Percentiles rank a stretch among this genome's conserved stretches.
Evolutionary conservation across 2,888 invertebrate genomes (phyloP).

Genomic region (Hypomecis punctinalis): DNA sequence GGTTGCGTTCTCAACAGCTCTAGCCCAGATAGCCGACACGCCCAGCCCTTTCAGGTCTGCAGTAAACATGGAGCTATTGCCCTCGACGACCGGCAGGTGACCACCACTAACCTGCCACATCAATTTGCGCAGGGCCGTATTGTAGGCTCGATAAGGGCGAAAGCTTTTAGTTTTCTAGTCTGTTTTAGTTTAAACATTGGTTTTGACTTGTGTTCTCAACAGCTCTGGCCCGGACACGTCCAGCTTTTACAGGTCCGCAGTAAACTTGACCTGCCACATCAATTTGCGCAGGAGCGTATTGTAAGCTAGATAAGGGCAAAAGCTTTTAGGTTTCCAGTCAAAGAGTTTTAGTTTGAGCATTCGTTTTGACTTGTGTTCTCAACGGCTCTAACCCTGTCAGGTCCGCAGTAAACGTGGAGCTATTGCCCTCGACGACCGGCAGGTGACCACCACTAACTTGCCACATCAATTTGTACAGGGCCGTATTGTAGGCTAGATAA

Average conservation of each 20-base stretch:
- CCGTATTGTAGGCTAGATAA: slow-evolving; percentile 21
- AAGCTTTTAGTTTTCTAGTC: too few relatives aligned
- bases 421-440: slow-evolving; percentile 48
- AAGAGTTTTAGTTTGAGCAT: too few relatives aligned
- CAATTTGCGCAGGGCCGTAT: slow-evolving; percentile 32
- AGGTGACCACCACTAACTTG: slow-evolving; percentile 49
- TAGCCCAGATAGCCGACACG: slow-evolving; percentile 35
- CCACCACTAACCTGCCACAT: slow-evolving; percentile 52
- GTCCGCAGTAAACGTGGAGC: slow-evolving; percentile 44
- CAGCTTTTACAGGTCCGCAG: too few relatives aligned
- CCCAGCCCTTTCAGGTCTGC: slow-evolving; percentile 34
- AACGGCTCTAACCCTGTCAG: slow-evolving; percentile 35
- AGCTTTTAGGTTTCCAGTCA: too few relatives aligned
- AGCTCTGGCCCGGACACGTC: too few relatives aligned
- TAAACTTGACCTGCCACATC: too few relatives aligned
- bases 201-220: too few relatives aligned
- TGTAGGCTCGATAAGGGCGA: slow-evolving; percentile 13
- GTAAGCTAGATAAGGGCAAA: too few relatives aligned
- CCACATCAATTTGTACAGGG: slow-evolving; percentile 44
- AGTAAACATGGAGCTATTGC: slow-evolving; percentile 49
- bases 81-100: slow-evolving; percentile 45
- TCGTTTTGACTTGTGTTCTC: slow-evolving; percentile 28
- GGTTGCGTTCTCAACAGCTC: slow-evolving; percentile 30
- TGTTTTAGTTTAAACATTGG: too few relatives aligned
- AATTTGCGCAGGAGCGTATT: too few relatives aligned